Percentiles rank a stretch among this genome's conserved stretches.
Evolutionary conservation across 2,113 vertebrate genomes (phyloP).

Genomic region (Pelodiscus sinensis): DNA sequence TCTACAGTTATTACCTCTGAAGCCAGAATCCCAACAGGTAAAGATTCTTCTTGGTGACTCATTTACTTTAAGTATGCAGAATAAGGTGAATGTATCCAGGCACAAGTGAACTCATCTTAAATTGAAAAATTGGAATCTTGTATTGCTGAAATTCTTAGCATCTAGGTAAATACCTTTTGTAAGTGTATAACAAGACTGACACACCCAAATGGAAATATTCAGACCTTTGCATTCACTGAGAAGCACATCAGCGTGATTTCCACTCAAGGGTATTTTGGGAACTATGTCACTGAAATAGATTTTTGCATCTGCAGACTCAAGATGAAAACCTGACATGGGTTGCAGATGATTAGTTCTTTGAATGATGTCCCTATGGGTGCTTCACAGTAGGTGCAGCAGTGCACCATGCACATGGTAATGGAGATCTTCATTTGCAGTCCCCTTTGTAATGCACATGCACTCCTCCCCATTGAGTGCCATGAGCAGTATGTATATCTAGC

Average conservation of each 20-base stretch:
- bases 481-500: neutral
- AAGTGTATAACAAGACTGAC: neutral
- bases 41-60: neutral
- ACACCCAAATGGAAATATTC: neutral
- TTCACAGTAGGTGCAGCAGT: neutral
- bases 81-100: neutral
- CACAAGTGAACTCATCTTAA: neutral
- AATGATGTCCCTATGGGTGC: neutral
- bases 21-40: slow-evolving; percentile 86
- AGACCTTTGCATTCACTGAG: neutral
- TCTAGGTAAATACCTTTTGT: neutral
- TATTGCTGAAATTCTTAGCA: neutral
- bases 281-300: neutral
- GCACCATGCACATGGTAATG: neutral
- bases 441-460: neutral
- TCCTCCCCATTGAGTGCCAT: neutral
- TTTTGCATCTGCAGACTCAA: neutral
- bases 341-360: neutral
- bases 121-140: neutral
- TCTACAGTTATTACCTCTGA: slow-evolving; percentile 84
- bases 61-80: neutral
- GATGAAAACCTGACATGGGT: neutral
- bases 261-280: neutral
- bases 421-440: neutral
- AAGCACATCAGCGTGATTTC: neutral